Conservation (phyloP, 2,113 vertebrate genomes). For the Tragelaphus strepsiceros region DNA sequence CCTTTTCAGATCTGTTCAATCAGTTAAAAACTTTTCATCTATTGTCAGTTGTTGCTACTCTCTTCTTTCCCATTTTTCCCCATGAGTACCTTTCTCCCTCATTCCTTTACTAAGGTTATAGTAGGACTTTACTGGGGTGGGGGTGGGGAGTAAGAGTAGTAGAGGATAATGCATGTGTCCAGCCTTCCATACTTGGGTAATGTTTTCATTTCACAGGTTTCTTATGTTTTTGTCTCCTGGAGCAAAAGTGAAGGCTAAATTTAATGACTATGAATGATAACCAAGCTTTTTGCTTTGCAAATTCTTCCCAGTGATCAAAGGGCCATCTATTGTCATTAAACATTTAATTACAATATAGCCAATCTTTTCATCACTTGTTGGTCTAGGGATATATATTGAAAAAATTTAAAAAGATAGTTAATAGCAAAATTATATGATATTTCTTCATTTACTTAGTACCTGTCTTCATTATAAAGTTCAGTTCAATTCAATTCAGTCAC, state of each 20-base stretch:
- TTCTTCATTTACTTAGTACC: not conserved
- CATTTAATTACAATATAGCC: not conserved
- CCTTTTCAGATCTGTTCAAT: not conserved
- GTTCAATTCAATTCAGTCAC: not conserved
- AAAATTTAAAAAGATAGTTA: not conserved
- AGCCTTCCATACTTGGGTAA: not conserved
- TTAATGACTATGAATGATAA: not conserved
- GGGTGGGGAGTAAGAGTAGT: too few relatives aligned
- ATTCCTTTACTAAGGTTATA: not conserved
- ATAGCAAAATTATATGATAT: not conserved
- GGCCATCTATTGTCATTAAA: not conserved
- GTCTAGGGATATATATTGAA: not conserved
- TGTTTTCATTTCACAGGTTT: not conserved
- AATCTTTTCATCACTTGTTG: not conserved
- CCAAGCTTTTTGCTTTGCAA: not conserved
- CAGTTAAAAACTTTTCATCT: not conserved
- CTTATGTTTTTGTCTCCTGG: not conserved
- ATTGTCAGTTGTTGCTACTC: not conserved
- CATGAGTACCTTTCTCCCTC: not conserved
- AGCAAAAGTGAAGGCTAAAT: not conserved
- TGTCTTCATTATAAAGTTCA: not conserved
- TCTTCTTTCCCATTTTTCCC: not conserved
- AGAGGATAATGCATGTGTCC: not conserved
- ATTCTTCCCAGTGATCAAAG: not conserved
- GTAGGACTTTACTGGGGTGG: not conserved